Base-by-base conservation (phyloP, 2,888 invertebrate species). In the Coelopa pilipes region DNA sequence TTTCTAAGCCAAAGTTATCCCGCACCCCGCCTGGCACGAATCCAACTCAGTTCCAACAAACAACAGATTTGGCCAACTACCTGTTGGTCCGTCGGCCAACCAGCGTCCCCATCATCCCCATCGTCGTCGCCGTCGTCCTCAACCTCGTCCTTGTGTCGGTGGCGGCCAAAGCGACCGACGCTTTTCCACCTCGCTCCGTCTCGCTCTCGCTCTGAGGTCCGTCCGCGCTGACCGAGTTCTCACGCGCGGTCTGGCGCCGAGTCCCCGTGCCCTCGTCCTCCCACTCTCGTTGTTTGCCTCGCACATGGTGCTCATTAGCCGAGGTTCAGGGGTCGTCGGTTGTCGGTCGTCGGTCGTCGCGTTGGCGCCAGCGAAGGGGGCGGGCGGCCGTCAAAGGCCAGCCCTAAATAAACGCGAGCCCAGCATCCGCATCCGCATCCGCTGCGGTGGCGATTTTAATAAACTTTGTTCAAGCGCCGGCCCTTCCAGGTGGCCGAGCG, bases 381-480 rank as follows among this genome's bases (percentile, higher is more conserved):
- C 2, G 34, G 4, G 34, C 4, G 7, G 34, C 34, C 34, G 34
- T 34, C 34, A 34, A 34, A 34, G 34, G 34, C 34, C 34, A 34
- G 34, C 34, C 34, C 34, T 34, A 34, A 34, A 34, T 34, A 34
- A 34, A 34, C 34, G 34, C 34, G 34, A 34, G 53, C n/a, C 53
- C 15, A 53, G 53, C 53, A 53, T 53, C 53, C 53, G n/a, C 53
- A 53, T 53, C 53, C 53, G n/a, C n/a, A 34, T 34, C 34, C 34
- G 45, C 45, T 34, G 60, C 60, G n/a, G 62, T 34, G 21, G 34
- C 62, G 12, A 34, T 62, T 62, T 62, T 62, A 66, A 49, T 49
- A 66, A 49, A 50, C 66, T 34, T 34, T 34, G 34, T 34, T 34
- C 7, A 34, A 34, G 34, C 34, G 34, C 2, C 34, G 34, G 2